Conservation (phyloP, 1,140 invertebrate species). For the Hydropsyche tenuis region DNA sequence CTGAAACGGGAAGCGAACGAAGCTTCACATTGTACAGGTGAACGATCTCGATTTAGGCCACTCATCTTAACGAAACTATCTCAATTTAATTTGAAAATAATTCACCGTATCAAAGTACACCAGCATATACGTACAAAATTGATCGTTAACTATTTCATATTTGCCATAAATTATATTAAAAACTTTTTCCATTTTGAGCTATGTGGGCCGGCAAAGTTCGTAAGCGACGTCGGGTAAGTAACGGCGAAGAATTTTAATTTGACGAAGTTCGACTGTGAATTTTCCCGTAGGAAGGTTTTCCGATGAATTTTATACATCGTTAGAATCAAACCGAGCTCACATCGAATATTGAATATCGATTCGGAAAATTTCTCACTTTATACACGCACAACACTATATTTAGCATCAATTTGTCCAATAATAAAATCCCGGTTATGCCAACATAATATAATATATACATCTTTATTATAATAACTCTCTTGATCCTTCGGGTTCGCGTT, state of each 20-base stretch:
- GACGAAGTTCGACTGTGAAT: slow-evolving; percentile 35
- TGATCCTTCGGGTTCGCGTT: too few species aligned
- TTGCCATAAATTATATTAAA: slow-evolving; percentile 5
- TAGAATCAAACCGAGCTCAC: not conserved
- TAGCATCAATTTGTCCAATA: too few species aligned
- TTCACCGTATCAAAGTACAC: not conserved
- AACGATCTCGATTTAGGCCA: not conserved
- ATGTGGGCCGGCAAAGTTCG: not conserved
- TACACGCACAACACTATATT: not conserved
- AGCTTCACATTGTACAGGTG: slow-evolving; percentile 13
- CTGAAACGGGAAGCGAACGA: not conserved
- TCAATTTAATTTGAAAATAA: not conserved
- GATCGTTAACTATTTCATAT: slow-evolving; percentile 5
- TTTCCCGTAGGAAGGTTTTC: slow-evolving; percentile 3
- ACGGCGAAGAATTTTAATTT: slow-evolving; percentile 47
- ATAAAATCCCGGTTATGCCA: too few species aligned
- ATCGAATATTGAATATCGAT: not conserved
- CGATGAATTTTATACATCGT: not conserved
- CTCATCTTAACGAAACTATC: not conserved
- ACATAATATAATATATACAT: too few species aligned
- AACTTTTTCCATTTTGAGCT: not conserved
- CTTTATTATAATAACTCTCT: too few species aligned
- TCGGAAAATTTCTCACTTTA: not conserved
- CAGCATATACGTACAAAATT: not conserved
- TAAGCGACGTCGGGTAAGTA: slow-evolving; percentile 5